phyloP scores from a whole-genome alignment of 1,140 invertebrate species.

The Pygmarrhopalites habei region DNA sequence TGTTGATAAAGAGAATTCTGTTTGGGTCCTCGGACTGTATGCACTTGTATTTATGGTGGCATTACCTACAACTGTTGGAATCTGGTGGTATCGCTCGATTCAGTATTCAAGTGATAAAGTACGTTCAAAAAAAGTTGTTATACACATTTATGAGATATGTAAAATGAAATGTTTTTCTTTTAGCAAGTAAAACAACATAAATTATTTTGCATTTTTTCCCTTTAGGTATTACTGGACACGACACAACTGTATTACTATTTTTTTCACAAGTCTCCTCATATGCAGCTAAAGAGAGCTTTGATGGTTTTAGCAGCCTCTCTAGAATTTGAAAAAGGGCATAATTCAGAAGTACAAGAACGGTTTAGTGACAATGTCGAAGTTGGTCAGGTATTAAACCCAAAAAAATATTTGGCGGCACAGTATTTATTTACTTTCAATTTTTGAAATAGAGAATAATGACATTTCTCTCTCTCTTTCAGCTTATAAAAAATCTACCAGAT shows the following conservation, averaged over 20 bases:
- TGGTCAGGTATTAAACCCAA: slow-evolving; percentile 77
- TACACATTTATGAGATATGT: slow-evolving; percentile 42
- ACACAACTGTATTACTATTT: slow-evolving; percentile 93
- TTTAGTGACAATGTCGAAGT: slow-evolving; percentile 93
- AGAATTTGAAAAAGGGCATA: slow-evolving; percentile 91
- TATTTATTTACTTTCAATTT: too few species aligned
- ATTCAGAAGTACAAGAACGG: slow-evolving; percentile 87
- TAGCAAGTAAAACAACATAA: neutral
- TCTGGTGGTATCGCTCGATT: slow-evolving; percentile 98
- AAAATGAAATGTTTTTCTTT: neutral
- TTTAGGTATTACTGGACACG: slow-evolving; percentile 82
- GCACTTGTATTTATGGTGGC: slow-evolving; percentile 96
- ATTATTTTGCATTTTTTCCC: slow-evolving; percentile 21
- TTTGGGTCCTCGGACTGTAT: slow-evolving; percentile 94
- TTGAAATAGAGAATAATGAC: too few species aligned
- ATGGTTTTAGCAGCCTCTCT: slow-evolving; percentile 93
- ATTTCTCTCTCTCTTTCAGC: slow-evolving; percentile 50
- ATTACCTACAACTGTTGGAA: slow-evolving; percentile 83
- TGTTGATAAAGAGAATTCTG: slow-evolving; percentile 98
- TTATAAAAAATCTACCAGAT: slow-evolving; percentile 84
- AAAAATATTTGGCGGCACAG: too few species aligned
- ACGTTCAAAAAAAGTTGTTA: too few species aligned
- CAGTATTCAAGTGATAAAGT: slow-evolving; percentile 90
- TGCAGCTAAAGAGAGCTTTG: slow-evolving; percentile 87
- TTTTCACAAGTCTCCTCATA: slow-evolving; percentile 89